Evolutionary conservation across 2,888 invertebrate species (phyloP).

Genomic region (Cheiracanthium punctorium): DNA sequence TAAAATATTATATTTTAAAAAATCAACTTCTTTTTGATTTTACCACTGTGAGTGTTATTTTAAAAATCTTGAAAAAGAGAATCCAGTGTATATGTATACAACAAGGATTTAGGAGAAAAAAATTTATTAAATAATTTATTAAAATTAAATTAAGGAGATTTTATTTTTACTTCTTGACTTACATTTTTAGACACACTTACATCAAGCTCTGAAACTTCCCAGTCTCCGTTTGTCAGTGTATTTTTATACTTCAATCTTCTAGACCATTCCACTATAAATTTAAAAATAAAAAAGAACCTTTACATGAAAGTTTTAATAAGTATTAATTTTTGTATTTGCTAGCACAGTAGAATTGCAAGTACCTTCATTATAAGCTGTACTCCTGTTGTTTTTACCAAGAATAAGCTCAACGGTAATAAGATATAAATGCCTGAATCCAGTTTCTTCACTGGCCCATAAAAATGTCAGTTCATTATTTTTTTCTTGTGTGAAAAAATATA

Average conservation of each 20-base stretch:
- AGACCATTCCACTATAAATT: neutral
- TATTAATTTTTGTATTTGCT: too few relatives aligned
- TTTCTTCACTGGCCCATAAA: slow-evolving; percentile 95
- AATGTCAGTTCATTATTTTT: slow-evolving; percentile 80
- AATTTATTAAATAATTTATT: too few relatives aligned
- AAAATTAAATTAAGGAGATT: too few relatives aligned
- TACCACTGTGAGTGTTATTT: too few relatives aligned
- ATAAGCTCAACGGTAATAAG: slow-evolving; percentile 71
- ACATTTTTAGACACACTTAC: slow-evolving; percentile 71
- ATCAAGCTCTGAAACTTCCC: slow-evolving; percentile 76
- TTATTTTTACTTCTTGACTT: neutral
- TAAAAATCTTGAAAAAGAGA: too few relatives aligned
- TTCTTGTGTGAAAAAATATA: slow-evolving; percentile 84
- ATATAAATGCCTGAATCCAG: slow-evolving; percentile 91
- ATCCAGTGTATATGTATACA: too few relatives aligned
- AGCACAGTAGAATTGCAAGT: too few relatives aligned
- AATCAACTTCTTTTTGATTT: too few relatives aligned
- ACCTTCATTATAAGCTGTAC: slow-evolving; percentile 16
- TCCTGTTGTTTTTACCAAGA: neutral
- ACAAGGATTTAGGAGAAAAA: too few relatives aligned
- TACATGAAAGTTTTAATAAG: too few relatives aligned
- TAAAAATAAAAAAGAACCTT: too few relatives aligned
- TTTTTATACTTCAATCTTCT: slow-evolving; percentile 54
- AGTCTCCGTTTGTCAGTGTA: slow-evolving; percentile 76
- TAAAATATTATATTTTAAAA: too few relatives aligned